Base-by-base conservation (phyloP, 2,797 vertebrate genomes). In the Bradypodion ventrale region DNA sequence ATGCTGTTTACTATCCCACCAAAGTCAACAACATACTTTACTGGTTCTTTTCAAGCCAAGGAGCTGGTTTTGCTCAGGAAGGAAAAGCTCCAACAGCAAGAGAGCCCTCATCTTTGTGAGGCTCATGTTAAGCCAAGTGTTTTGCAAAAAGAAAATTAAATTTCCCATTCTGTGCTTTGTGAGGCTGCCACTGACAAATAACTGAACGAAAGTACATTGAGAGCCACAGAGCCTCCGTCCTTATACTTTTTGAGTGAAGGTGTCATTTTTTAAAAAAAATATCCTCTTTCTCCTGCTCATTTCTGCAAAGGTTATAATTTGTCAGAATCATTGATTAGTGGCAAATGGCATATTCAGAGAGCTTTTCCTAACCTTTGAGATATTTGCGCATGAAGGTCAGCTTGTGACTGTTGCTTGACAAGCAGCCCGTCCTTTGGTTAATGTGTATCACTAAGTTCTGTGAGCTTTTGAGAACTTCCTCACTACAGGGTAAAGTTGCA, bases 351-450 rank as follows among this genome's bases (percentile, higher is more conserved):
- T 91, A 85, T 89, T 88, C 83, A 72, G 81, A 91, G 85, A 87
- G 78, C 83, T 92, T 86, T 82, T 90, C 81, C 88, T 92, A 88
- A 90, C 91, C 90, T 93, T 94, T 88, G 85, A 78, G 69, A 87
- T 90, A 91, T 92, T 89, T 86, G 13, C 85, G 3, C 94, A 87
- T 92, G 89, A 94, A 94, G 89, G 91, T 93, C 90, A 91, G 82
- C 84, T 88, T 87, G 75, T 90, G 90, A 87, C 92, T 86, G 87
- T 93, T 13, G 3, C 8, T 6, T 13, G 2, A 4, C 13, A 49
- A 89, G 86, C 78, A 80, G 49, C 75, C 84, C 87, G 86, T 87
- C 29, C 37, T n/a, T 85, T 81, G 90, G 89, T 81, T 84, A 62
- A 72, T 89, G 89, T 87, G 89, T 19, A 15, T 29, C 66, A 56